phyloP scores from a whole-genome alignment of 1,140 invertebrate genomes.

The Atta cephalotes region DNA sequence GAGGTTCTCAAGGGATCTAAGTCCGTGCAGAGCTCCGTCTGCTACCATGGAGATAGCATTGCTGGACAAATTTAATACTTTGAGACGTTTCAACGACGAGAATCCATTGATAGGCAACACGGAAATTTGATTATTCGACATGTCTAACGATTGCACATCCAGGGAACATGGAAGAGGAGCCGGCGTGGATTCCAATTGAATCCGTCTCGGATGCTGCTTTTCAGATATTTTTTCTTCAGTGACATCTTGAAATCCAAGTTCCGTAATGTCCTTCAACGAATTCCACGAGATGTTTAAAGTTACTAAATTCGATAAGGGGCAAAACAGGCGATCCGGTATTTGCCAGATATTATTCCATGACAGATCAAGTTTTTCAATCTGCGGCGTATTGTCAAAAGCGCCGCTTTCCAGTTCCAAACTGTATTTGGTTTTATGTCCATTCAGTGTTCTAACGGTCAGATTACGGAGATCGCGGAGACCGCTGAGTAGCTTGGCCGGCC shows the following conservation, averaged over 20 bases:
- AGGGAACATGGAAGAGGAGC: conserved; percentile 89
- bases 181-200: conserved; percentile 67
- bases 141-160: conserved; percentile 93
- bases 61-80: conserved; percentile 92
- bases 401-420: conserved; percentile 92
- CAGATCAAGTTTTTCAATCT: conserved; percentile 93
- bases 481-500: conserved; percentile 90
- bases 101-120: conserved; percentile 93
- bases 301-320: conserved; percentile 92
- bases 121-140: conserved; percentile 94
- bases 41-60: conserved; percentile 95
- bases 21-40: conserved; percentile 92
- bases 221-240: conserved; percentile 75
- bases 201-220: conserved; percentile 72
- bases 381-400: conserved; percentile 90
- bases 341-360: conserved; percentile 96
- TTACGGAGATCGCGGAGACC: conserved; percentile 92
- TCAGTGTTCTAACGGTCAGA: conserved; percentile 92
- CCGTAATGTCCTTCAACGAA: conserved; percentile 93
- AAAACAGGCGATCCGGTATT: conserved; percentile 94
- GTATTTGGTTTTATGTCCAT: conserved; percentile 92
- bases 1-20: conserved; percentile 92
- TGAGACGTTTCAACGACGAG: conserved; percentile 90
- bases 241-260: conserved; percentile 91
- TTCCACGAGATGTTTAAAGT: conserved; percentile 94